Base-by-base conservation (phyloP, 2,113 vertebrate genomes). In the Eurystomus gularis region DNA sequence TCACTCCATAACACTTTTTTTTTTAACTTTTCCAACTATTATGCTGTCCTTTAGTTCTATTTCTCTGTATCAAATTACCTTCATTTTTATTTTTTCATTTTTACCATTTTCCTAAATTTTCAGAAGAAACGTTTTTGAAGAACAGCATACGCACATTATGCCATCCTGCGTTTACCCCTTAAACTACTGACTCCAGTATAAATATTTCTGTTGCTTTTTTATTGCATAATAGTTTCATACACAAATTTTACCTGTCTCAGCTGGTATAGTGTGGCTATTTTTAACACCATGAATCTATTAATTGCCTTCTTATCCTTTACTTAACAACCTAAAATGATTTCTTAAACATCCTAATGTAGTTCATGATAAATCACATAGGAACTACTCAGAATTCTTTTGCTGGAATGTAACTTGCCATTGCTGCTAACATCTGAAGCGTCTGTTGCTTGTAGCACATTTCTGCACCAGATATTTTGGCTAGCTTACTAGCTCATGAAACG, bases 401-500 rank as follows among this genome's bases (percentile, higher is more conserved):
- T 89, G 57, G n/a, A 86, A 61, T 78, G 14, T 64, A 61, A 26
- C 25, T 72, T 90, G 72, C 65, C 1, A 2, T 68, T 87, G 64
- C 60, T 88, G 39, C 31, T 82, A 51, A 77, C 40, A n/a, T 72
- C 46, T 94, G 61, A 24, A 88, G 29, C 48, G 78, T 69, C 46
- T 54, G 35, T 82, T 95, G 60, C 92, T 93, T 96, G n/a, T 88
- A 91, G 31, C 78, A 48, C 17, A 25, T 70, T 62, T 88, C 87
- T 90, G 23, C 28, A 48, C 8, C 42, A 91, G 49, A n/a, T 75
- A 78, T 82, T 97, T 96, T 95, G 58, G 25, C 79, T 92, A 39
- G 37, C 29, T 44, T 77, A 48, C 35, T 68, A 64, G 46, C 82
- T 77, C 77, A 35, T 86, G 84, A 12, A 94, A 77, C 71, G 44